Base-by-base conservation (phyloP, 2,888 invertebrate genomes). In the Lagria hirta region DNA sequence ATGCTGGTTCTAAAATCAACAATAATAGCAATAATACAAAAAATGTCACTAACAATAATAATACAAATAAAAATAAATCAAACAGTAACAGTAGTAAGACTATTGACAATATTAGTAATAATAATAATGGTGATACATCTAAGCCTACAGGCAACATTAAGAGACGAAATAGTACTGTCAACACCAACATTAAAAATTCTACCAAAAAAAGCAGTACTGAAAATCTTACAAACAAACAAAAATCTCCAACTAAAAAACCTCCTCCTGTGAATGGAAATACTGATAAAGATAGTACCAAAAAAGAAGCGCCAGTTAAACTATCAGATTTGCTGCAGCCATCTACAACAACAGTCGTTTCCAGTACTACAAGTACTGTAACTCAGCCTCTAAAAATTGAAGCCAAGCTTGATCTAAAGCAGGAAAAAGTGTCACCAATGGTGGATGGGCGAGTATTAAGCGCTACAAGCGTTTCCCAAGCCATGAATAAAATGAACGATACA, bases 401-500 rank as follows among this genome's bases (percentile, higher is more conserved):
- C 0, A 66, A 64, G 48, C 35, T 65, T 4, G 65, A 65, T 15
- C 23, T 51, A 7, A 18, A 28, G 4, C 8, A 8, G 10, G 4
- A 13, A 10, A 24, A n/a, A 13, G 53, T 63, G 5, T 57, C 63
- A 1, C 66, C 66, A 4, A 62, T 66, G 51, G 64, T 68, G 1
- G 68, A 68, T 48, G 68, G 64, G 3, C 52, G 67, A 10, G 59
- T 67, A 4, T 52, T 72, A 28, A 72, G 70, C 45, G 69, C 70
- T 13, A 71, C 68, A 7, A 71, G 70, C 53, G 71, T 72, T 7
- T 69, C 70, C 6, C 63, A 66, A 23, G 72, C 72, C 12, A 69
- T 72, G 37, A 71, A 71, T 51, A 65, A 62, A 55, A 72, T 72
- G 72, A 72, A 70, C 56, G 69, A 71, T 42, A 68, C 69, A 3